These are phyloP conservation scores for Ispidina lecontei DNA, from an alignment of 2,797 vertebrate species.

Conservation along the genomic window DNA sequence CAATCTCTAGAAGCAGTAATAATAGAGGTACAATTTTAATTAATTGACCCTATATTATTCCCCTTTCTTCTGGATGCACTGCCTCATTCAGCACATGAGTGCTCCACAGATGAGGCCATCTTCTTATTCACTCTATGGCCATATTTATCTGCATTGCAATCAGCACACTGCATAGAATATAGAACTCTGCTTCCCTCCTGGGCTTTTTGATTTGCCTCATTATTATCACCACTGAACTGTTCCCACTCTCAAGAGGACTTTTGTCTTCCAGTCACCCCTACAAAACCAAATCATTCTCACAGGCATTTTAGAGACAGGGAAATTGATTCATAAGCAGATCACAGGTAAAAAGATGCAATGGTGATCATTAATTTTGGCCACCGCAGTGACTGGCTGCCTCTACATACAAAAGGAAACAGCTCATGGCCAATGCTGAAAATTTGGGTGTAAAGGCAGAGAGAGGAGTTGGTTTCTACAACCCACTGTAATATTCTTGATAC, in stretches of 20 bases:
- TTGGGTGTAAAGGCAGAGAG: not conserved
- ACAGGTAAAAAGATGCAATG: not conserved
- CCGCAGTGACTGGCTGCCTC: not conserved
- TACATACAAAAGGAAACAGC: not conserved
- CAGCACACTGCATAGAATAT: not conserved
- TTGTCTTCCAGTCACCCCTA: conserved; percentile 5
- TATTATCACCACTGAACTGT: conserved; percentile 5
- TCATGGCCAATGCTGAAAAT: not conserved
- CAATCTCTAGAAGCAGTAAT: conserved; percentile 69
- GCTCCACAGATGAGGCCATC: not conserved
- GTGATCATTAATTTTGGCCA: conserved; percentile 12
- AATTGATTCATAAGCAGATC: conserved; percentile 5
- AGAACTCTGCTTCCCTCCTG: conserved; percentile 23
- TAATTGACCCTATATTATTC: not conserved
- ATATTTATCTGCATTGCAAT: not conserved
- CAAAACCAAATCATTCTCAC: conserved; percentile 14
- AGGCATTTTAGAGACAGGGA: not conserved
- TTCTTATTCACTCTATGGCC: not conserved
- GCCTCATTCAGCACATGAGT: not conserved
- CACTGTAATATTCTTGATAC: not conserved
- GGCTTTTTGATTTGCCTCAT: conserved; percentile 4
- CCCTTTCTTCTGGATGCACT: not conserved
- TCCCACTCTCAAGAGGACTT: conserved; percentile 34
- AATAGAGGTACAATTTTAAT: conserved; percentile 76
- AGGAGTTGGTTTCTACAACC: not conserved